These are phyloP conservation scores for Pachydiplax longipennis DNA, from an alignment of 2,888 invertebrate genomes.

Conservation along the genomic window DNA sequence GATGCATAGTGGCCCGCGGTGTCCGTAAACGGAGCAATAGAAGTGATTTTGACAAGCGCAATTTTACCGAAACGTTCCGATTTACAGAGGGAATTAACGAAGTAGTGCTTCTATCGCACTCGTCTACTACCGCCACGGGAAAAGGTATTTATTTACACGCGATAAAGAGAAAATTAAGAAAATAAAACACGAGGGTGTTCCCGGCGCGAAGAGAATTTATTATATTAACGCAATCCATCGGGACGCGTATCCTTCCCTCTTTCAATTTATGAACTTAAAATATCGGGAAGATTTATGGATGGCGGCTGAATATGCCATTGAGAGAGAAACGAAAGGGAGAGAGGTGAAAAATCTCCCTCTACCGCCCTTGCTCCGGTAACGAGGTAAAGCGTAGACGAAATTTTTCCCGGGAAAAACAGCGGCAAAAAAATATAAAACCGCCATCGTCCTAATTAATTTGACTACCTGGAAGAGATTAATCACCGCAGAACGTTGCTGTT, in stretches of 20 bases:
- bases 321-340: background rate
- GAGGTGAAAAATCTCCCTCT: background rate
- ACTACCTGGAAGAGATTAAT: conserved; percentile 26
- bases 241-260: background rate
- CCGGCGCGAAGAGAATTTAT: background rate
- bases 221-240: conserved; percentile 22
- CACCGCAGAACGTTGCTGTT: background rate
- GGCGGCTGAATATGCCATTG: background rate
- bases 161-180: too few species aligned
- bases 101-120: too few species aligned
- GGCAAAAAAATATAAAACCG: background rate
- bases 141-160: too few species aligned
- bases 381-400: background rate
- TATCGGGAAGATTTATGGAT: conserved; percentile 12
- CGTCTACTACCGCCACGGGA: too few species aligned
- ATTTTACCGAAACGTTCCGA: background rate
- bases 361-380: background rate
- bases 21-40: background rate
- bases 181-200: background rate
- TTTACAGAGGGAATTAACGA: background rate
- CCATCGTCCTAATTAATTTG: conserved; percentile 37
- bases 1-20: background rate
- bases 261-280: conserved; percentile 26
- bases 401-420: background rate
- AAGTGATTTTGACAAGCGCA: conserved; percentile 27